These are phyloP conservation scores for Hyles lineata DNA, from an alignment of 2,888 invertebrate genomes.

Conservation along the genomic window DNA sequence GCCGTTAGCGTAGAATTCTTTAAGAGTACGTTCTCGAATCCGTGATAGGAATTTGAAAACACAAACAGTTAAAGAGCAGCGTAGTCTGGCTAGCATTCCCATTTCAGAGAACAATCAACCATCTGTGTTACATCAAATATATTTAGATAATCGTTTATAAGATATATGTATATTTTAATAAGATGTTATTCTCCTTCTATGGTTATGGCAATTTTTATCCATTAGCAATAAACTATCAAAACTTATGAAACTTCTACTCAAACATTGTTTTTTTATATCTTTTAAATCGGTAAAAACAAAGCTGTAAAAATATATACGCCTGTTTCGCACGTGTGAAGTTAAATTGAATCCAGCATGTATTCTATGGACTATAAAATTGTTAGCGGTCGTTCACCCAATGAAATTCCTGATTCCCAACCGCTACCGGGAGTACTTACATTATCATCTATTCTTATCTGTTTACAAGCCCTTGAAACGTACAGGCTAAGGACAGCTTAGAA, in stretches of 20 bases:
- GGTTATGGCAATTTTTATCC: background rate
- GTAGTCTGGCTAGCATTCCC: conserved; percentile 51
- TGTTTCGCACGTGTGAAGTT: conserved; percentile 40
- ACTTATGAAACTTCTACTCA: background rate
- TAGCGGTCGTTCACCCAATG: conserved; percentile 60
- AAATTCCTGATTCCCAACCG: conserved; percentile 46
- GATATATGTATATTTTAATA: too few relatives aligned
- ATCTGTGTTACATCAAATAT: conserved; percentile 34
- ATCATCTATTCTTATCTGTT: conserved; percentile 60
- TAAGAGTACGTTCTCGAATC: conserved; percentile 33
- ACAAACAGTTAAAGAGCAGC: conserved; percentile 46
- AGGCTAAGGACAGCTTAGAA: background rate
- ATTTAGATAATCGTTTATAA: background rate
- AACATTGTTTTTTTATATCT: background rate
- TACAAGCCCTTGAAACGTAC: conserved; percentile 38
- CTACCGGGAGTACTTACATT: conserved; percentile 47
- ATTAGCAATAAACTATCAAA: background rate
- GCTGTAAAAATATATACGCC: conserved; percentile 1
- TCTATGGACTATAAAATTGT: conserved; percentile 48
- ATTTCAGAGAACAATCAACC: conserved; percentile 54
- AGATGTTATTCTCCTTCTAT: background rate
- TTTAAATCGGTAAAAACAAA: background rate
- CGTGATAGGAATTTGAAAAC: conserved; percentile 49
- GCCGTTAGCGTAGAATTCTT: conserved; percentile 6
- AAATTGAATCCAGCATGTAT: conserved; percentile 45